Evolutionary conservation across 2,888 invertebrate genomes (phyloP).

Genomic region (Idaea aversata): DNA sequence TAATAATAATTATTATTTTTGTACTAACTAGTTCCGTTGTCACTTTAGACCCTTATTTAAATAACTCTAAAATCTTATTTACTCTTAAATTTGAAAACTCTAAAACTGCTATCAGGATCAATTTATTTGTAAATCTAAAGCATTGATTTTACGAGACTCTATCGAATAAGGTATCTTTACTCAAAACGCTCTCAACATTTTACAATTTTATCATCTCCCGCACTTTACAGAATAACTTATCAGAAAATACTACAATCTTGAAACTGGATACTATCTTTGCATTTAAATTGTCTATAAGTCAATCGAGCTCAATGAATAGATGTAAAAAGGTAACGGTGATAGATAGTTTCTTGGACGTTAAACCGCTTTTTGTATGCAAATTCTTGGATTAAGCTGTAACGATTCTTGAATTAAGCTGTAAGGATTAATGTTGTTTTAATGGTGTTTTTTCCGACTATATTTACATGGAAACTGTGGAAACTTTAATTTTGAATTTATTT

Average conservation of each 20-base stretch:
- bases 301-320: constrained; percentile 27
- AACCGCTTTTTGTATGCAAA: background rate
- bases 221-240: background rate
- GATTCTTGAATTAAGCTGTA: background rate
- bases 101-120: too few relatives aligned
- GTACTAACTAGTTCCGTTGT: too few relatives aligned
- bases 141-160: too few relatives aligned
- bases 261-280: constrained; percentile 51
- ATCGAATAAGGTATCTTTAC: background rate
- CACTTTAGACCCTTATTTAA: too few relatives aligned
- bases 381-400: constrained; percentile 4
- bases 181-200: constrained; percentile 1
- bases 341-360: constrained; percentile 21
- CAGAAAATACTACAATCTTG: constrained; percentile 36
- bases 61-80: too few relatives aligned
- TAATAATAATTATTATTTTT: too few relatives aligned
- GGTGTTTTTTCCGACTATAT: too few relatives aligned
- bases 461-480: too few relatives aligned
- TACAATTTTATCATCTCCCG: background rate
- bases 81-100: too few relatives aligned
- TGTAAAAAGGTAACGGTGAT: constrained; percentile 32
- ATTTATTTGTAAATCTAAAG: too few relatives aligned
- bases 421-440: too few relatives aligned
- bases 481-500: too few relatives aligned
- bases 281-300: constrained; percentile 60